phyloP scores from a whole-genome alignment of 2,113 vertebrate genomes.

The Butorides virescens region DNA sequence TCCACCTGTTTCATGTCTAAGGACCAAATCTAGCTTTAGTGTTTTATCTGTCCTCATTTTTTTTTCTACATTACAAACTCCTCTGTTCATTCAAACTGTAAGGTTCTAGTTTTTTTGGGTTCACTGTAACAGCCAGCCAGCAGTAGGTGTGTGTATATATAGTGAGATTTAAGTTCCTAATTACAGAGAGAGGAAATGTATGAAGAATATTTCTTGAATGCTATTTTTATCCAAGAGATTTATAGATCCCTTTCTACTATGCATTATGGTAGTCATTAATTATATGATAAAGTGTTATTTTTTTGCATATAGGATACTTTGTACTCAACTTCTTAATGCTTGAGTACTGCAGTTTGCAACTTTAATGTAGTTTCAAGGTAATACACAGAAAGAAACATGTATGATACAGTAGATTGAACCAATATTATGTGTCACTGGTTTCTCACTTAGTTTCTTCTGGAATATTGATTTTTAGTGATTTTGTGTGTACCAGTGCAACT shows the following conservation, averaged over 20 bases:
- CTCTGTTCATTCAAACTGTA: not conserved
- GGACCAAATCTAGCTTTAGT: not conserved
- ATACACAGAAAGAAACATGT: not conserved
- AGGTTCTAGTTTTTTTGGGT: not conserved
- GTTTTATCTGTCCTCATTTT: not conserved
- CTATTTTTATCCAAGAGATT: not conserved
- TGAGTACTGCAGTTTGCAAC: not conserved
- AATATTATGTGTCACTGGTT: not conserved
- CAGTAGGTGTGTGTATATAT: rapidly evolving
- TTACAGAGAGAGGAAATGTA: not conserved
- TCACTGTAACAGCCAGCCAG: not conserved
- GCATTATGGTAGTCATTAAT: not conserved
- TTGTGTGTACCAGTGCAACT: not conserved
- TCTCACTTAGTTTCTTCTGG: not conserved
- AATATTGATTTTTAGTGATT: not conserved
- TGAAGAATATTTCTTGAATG: not conserved
- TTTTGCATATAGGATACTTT: not conserved
- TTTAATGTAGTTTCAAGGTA: not conserved
- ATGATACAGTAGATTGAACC: not conserved
- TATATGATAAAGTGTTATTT: not conserved
- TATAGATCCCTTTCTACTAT: not conserved
- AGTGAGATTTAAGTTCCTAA: not conserved
- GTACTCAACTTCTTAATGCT: not conserved
- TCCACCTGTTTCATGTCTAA: not conserved
- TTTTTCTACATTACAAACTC: not conserved